Evolutionary conservation across 2,797 vertebrate species (phyloP).

Genomic region (Megalops cyprinoides): DNA sequence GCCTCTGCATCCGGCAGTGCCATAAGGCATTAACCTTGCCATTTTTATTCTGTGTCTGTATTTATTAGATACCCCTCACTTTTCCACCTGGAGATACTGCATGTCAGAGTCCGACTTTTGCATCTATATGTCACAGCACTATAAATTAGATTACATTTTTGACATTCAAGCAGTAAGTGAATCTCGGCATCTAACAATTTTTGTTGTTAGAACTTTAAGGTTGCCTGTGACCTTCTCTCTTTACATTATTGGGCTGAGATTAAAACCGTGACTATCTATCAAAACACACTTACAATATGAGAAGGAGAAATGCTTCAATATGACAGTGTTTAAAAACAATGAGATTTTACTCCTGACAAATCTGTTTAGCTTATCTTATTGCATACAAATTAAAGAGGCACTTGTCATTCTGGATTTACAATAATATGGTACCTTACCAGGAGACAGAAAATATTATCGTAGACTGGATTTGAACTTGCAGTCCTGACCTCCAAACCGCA

Average conservation of each 20-base stretch:
- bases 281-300: neutral
- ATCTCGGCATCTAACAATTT: constrained; percentile 1
- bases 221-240: constrained; percentile 1
- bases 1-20: neutral
- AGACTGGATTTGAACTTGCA: neutral
- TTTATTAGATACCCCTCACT: neutral
- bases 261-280: neutral
- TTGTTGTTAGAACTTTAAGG: neutral
- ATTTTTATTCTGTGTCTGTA: constrained; percentile 2
- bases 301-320: neutral
- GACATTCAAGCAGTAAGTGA: constrained; percentile 10
- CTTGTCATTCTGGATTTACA: too few species aligned
- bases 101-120: neutral
- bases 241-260: neutral
- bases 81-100: neutral
- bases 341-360: neutral
- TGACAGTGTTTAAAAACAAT: neutral
- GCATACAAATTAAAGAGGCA: neutral
- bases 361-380: neutral
- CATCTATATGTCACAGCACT: neutral
- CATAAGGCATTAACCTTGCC: neutral
- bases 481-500: neutral
- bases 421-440: too few species aligned
- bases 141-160: constrained; percentile 14
- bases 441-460: too few species aligned